Conservation (phyloP, 92 coral and sea anemone genomes). For the Ricordea florida region DNA sequence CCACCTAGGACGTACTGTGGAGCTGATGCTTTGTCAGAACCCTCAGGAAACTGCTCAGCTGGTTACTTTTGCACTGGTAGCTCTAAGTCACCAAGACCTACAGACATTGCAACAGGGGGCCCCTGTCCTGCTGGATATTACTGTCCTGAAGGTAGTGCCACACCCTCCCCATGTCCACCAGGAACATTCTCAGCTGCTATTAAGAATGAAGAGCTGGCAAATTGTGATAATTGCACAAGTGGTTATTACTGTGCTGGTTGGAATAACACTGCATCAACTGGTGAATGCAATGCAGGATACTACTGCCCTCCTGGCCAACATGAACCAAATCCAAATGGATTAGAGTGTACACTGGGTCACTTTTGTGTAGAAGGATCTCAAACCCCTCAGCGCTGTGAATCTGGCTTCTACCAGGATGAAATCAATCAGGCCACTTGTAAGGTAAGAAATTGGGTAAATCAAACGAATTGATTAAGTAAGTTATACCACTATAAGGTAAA, state of each 20-base stretch:
- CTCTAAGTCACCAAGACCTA: constrained; percentile 68
- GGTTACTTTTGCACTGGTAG: constrained; percentile 87
- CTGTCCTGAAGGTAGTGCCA: constrained; percentile 74
- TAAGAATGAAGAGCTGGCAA: constrained; percentile 55
- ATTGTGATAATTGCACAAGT: constrained; percentile 78
- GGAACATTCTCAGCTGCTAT: constrained; percentile 84
- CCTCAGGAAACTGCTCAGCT: constrained; percentile 84
- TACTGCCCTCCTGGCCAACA: constrained; percentile 92
- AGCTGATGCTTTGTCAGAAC: constrained; percentile 54
- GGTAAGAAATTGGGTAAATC: constrained; percentile 63
- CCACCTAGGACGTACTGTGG: constrained; percentile 79
- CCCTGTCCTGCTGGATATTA: constrained; percentile 90
- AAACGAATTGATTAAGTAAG: too few relatives aligned
- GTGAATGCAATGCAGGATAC: constrained; percentile 77
- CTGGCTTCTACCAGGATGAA: constrained; percentile 89
- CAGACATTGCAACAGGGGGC: constrained; percentile 74
- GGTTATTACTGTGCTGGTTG: constrained; percentile 86
- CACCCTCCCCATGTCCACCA: constrained; percentile 77
- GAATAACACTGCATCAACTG: constrained; percentile 74
- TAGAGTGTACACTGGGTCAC: constrained; percentile 82
- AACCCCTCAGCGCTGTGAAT: constrained; percentile 76
- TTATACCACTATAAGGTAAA: too few relatives aligned
- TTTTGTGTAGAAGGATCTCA: constrained; percentile 82
- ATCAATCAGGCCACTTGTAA: constrained; percentile 65
- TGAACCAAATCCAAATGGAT: constrained; percentile 67